These are phyloP conservation scores for Agrilus cyanescens DNA, from an alignment of 2,888 invertebrate species.

Conservation along the genomic window DNA sequence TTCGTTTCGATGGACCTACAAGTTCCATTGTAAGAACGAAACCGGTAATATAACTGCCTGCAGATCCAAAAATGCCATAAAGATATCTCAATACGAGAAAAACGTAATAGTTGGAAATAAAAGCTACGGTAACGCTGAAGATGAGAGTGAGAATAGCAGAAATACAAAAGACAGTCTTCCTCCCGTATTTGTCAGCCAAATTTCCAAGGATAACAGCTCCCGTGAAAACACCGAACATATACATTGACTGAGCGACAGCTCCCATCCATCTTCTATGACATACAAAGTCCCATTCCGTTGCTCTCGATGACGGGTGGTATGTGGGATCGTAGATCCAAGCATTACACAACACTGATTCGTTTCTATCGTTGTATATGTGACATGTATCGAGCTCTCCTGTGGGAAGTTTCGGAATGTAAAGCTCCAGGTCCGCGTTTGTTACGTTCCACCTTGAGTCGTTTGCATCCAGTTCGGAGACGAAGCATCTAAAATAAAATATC, in stretches of 20 bases:
- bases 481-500: conserved; percentile 49
- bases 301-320: conserved; percentile 59
- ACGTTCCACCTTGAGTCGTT: conserved; percentile 34
- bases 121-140: conserved; percentile 54
- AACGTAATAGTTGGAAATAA: conserved; percentile 64
- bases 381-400: conserved; percentile 54
- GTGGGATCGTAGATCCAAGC: conserved; percentile 62
- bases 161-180: conserved; percentile 68
- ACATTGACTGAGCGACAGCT: conserved; percentile 62
- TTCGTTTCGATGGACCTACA: conserved; percentile 68
- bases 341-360: conserved; percentile 34
- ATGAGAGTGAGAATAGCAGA: conserved; percentile 64
- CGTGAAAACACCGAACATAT: conserved; percentile 73
- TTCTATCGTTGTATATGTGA: conserved; percentile 33
- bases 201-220: conserved; percentile 69
- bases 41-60: conserved; percentile 59
- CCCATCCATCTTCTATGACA: conserved; percentile 73
- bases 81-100: conserved; percentile 56
- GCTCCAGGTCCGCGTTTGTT: conserved; percentile 40
- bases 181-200: conserved; percentile 63
- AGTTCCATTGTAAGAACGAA: conserved; percentile 70
- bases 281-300: conserved; percentile 74
- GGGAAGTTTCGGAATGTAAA: conserved; percentile 45
- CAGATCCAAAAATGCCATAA: conserved; percentile 73
- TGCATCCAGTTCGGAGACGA: conserved; percentile 44